Percentiles rank a stretch among this genome's conserved stretches.
Evolutionary conservation across 2,888 invertebrate genomes (phyloP).

Genomic region (Polyommatus iphigenia): DNA sequence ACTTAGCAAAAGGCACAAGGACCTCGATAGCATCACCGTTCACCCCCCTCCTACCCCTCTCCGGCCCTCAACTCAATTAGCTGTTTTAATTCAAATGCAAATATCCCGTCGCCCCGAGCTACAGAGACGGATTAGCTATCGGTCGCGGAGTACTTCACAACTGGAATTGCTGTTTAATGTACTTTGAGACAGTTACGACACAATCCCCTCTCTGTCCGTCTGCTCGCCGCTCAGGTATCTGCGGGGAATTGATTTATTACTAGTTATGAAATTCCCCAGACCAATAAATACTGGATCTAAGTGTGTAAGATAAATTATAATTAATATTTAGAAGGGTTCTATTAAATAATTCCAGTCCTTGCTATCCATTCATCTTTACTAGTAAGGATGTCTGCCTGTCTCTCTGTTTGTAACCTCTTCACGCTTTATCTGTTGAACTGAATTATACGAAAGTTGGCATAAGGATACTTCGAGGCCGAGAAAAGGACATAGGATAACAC

Average conservation of each 20-base stretch:
- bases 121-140: background rate
- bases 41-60: background rate
- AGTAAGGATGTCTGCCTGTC: too few relatives aligned
- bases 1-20: background rate
- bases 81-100: constrained; percentile 6
- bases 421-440: too few relatives aligned
- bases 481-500: too few relatives aligned
- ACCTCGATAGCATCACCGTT: background rate
- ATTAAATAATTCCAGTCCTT: too few relatives aligned
- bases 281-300: background rate
- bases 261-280: background rate
- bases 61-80: background rate
- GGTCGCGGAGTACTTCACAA: background rate
- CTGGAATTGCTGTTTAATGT: background rate
- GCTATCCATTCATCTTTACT: background rate
- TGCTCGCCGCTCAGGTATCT: background rate
- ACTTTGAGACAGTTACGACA: background rate
- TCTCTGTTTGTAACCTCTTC: too few relatives aligned
- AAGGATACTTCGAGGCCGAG: too few relatives aligned
- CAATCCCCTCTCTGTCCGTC: background rate
- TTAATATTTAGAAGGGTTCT: too few relatives aligned
- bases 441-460: too few relatives aligned
- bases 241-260: background rate
- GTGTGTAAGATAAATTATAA: too few relatives aligned
- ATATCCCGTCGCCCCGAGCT: background rate